Conservation (phyloP, 2,797 vertebrate species). For the Gila robusta region DNA sequence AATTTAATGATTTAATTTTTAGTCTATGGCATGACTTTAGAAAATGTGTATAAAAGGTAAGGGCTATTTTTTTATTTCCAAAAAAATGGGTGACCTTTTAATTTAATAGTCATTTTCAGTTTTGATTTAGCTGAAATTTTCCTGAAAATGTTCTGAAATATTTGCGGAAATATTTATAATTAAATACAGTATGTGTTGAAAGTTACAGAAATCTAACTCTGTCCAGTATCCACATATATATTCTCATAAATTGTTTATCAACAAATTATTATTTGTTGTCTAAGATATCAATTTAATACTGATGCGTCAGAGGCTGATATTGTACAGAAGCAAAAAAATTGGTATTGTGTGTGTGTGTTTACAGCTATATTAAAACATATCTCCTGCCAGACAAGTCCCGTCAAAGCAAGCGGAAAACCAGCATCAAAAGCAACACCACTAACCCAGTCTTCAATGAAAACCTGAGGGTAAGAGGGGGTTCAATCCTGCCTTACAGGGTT, state of each 20-base stretch:
- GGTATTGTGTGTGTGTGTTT: conserved; percentile 52
- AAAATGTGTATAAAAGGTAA: background rate
- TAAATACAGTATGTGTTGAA: too few species aligned
- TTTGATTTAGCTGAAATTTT: background rate
- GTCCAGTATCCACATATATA: background rate
- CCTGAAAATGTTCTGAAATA: background rate
- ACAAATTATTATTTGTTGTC: background rate
- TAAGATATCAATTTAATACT: background rate
- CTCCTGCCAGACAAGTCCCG: conserved; percentile 94
- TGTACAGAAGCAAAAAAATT: background rate
- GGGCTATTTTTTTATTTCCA: background rate
- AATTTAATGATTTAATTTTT: background rate
- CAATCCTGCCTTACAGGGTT: background rate
- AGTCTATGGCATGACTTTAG: background rate
- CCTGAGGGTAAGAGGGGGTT: conserved; percentile 84
- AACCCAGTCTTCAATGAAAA: conserved; percentile 94
- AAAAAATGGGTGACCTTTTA: background rate
- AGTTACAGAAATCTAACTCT: background rate
- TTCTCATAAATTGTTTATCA: too few species aligned
- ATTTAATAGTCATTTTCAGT: background rate
- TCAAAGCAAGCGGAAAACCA: conserved; percentile 96
- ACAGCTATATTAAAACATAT: conserved; percentile 96
- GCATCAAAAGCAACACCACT: conserved; percentile 90
- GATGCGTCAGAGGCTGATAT: background rate
- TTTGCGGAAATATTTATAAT: background rate